Evolutionary conservation across 1,140 invertebrate species (phyloP).

Genomic region (Papilio glaucus): DNA sequence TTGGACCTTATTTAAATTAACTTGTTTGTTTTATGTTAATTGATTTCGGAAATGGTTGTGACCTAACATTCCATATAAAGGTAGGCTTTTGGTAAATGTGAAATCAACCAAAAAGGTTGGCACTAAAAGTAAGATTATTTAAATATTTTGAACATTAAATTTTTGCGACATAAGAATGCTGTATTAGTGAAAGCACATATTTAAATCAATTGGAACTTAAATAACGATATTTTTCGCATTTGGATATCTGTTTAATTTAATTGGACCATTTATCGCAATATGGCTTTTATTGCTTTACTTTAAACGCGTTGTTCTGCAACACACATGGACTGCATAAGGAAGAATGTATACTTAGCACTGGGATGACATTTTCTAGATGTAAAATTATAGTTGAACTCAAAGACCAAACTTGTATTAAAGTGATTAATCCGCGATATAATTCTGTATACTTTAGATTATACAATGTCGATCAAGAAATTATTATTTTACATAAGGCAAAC

Average conservation of each 20-base stretch:
- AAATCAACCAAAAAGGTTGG: constrained; percentile 1
- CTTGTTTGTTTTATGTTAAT: constrained; percentile 10
- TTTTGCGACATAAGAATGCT: not conserved
- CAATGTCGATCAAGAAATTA: no score
- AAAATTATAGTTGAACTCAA: no score
- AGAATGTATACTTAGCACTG: no score
- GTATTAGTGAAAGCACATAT: not conserved
- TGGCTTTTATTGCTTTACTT: no score
- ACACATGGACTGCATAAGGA: no score
- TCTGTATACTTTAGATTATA: no score
- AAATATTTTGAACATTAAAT: constrained; percentile 16
- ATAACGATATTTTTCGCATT: not conserved
- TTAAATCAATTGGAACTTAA: constrained; percentile 5
- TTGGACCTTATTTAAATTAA: not conserved
- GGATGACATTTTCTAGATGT: no score
- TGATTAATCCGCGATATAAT: no score
- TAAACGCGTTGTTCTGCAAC: no score
- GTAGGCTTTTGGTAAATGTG: not conserved
- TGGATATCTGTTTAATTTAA: not conserved
- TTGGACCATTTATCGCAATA: not conserved
- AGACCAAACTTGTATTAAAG: no score
- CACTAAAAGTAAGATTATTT: constrained; percentile 2
- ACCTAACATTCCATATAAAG: not conserved
- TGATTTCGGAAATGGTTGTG: not conserved
- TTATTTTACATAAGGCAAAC: no score